These are phyloP conservation scores for Ctenomys sociabilis DNA, from an alignment of 2,113 vertebrate genomes.

Conservation along the genomic window DNA sequence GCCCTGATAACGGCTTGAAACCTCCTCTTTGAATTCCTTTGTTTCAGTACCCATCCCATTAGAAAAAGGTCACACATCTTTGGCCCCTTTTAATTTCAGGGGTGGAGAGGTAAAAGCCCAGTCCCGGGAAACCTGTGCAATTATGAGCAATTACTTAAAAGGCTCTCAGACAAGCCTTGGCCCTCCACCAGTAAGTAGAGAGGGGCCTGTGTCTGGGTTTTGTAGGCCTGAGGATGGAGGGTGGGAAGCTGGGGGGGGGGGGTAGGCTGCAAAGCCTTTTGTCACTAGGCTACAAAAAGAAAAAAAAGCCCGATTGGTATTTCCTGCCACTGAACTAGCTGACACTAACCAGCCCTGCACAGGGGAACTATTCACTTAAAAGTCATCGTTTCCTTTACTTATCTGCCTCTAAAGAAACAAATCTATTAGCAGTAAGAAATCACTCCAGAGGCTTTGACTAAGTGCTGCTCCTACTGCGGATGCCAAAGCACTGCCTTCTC, in stretches of 20 bases:
- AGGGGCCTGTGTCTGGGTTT: constrained; percentile 65
- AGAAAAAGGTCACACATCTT: constrained; percentile 83
- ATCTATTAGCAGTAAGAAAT: constrained; percentile 81
- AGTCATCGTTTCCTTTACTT: constrained; percentile 79
- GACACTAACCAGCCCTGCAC: constrained; percentile 78
- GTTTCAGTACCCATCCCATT: constrained; percentile 80
- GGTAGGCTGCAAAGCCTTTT: constrained; percentile 68
- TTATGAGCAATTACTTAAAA: constrained; percentile 83
- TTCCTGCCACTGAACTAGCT: constrained; percentile 79
- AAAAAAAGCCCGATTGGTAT: constrained; percentile 45
- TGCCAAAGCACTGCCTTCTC: constrained; percentile 72
- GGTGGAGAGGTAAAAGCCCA: constrained; percentile 82
- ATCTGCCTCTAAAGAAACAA: constrained; percentile 83
- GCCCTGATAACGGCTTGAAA: constrained; percentile 73
- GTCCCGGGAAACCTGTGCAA: constrained; percentile 79
- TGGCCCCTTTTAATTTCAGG: constrained; percentile 83
- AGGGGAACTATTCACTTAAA: constrained; percentile 78
- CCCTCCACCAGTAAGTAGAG: constrained; percentile 72
- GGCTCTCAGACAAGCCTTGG: constrained; percentile 80
- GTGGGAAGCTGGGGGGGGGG: constrained; percentile 35
- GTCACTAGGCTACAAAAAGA: constrained; percentile 64
- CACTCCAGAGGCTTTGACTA: constrained; percentile 77
- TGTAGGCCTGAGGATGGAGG: constrained; percentile 60
- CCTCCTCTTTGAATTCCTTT: constrained; percentile 80
- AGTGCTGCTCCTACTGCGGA: constrained; percentile 76